phyloP scores from a whole-genome alignment of 2,888 invertebrate genomes.

The Spisula subtruncata region DNA sequence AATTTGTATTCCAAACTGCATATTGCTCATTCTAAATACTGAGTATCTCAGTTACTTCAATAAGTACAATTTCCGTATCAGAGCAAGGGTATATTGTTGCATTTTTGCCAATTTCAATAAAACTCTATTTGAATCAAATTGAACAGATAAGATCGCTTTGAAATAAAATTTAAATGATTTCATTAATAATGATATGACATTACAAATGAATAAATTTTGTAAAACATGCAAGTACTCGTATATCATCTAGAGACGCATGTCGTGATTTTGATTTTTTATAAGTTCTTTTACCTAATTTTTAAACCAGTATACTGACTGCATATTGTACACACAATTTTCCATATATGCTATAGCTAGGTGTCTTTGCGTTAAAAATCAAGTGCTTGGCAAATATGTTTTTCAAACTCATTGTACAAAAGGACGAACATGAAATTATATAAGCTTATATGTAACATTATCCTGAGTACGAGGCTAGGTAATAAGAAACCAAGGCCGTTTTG shows the following conservation, averaged over 20 bases:
- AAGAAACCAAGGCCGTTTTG: neutral
- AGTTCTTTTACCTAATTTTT: neutral
- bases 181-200: neutral
- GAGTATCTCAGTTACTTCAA: too few relatives aligned
- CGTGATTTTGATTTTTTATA: neutral
- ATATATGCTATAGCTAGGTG: too few relatives aligned
- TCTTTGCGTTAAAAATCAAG: neutral
- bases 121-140: neutral
- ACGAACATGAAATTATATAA: conserved; percentile 8
- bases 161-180: neutral
- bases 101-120: neutral
- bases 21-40: neutral
- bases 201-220: neutral
- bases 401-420: neutral
- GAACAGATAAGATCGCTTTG: neutral
- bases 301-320: neutral
- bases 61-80: neutral
- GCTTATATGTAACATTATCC: neutral
- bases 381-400: neutral
- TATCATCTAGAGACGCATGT: neutral
- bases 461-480: neutral
- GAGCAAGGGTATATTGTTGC: neutral
- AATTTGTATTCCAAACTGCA: neutral
- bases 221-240: neutral
- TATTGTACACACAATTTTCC: neutral